Evolutionary conservation across 1,140 invertebrate species (phyloP), one percentile per base, ranked within the genome.

Genomic region (Hyposmocoma kahamanoa): DNA sequence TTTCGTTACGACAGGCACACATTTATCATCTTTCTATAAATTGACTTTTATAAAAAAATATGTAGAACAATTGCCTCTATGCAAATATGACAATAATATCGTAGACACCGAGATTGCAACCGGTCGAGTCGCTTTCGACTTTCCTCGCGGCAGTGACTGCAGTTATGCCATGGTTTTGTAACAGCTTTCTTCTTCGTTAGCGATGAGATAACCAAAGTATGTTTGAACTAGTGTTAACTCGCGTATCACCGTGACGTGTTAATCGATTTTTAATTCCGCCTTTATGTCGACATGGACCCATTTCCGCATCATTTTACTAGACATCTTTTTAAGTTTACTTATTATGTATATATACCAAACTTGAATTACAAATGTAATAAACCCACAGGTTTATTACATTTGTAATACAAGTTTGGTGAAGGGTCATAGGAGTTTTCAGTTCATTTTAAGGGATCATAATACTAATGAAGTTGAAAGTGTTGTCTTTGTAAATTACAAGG

Each of bases 121-220:
- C n/a, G n/a, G n/a, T n/a, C n/a, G n/a, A n/a, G n/a, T n/a, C 61
- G 59, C 75, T 82, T 82, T 82, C 78, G 42, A 73, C 73, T 82
- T 82, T 79, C 70, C 56, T 76, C 59, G 54, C 46, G 53, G 59
- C n/a, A n/a, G n/a, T n/a, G n/a, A n/a, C n/a, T n/a, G n/a, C n/a
- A n/a, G 64, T 76, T 76, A 78, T 76, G 68, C 47, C 67, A 74
- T 74, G 59, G 57, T 77, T 66, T 65, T 70, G 67, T 74, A 76
- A 79, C 68, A 51, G 66, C 76, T 82, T 78, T 82, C 76, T 67
- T 82, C 76, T 67, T 81, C 42, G 57, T 45, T 57, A 53, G 53
- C 50, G 63, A 72, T 77, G 75, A 76, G 65, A 74, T 82, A 78
- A 82, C 61, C 55, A 32, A 55, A 56, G 54, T 62, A 56, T 54